A percentile compares a stretch with the other conserved stretches of the same genome.
Evolutionary conservation across 2,888 invertebrate genomes (phyloP).

Genomic region (Mesorhabditis spiculigera): DNA sequence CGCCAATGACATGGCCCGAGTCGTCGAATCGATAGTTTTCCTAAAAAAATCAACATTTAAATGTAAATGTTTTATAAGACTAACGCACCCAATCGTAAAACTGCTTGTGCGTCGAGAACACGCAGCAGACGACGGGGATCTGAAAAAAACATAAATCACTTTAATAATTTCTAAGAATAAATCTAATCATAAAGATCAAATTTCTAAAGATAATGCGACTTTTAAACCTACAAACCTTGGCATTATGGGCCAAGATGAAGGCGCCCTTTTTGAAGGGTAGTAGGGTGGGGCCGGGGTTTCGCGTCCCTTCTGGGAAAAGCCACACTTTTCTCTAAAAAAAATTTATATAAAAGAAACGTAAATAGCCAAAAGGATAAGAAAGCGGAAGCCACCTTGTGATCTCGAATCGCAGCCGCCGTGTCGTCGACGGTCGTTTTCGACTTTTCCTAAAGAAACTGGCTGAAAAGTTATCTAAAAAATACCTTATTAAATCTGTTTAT

Average conservation of each 20-base stretch:
- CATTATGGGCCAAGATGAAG: slow-evolving; percentile 77
- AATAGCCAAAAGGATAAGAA: no score
- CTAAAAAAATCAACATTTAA: slow-evolving; percentile 16
- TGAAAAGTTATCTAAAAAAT: background rate
- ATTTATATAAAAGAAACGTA: background rate
- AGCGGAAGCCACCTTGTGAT: background rate
- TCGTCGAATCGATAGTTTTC: slow-evolving; percentile 28
- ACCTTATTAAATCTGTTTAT: slow-evolving; percentile 37
- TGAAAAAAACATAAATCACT: slow-evolving; percentile 56
- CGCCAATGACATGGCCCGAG: slow-evolving; percentile 28
- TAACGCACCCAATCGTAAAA: slow-evolving; percentile 59
- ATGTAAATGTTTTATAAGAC: background rate
- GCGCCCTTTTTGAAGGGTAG: slow-evolving; percentile 94
- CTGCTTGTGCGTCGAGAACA: slow-evolving; percentile 78
- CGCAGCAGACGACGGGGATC: slow-evolving; percentile 80
- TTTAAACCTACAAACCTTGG: slow-evolving; percentile 21
- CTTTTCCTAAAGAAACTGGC: background rate
- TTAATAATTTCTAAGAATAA: background rate
- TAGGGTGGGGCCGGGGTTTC: slow-evolving; percentile 76
- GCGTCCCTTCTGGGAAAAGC: slow-evolving; percentile 91
- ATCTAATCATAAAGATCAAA: background rate
- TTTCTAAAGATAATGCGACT: no score
- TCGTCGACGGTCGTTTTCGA: background rate
- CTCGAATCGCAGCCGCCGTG: background rate
- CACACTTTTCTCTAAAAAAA: slow-evolving; percentile 70